A percentile compares a stretch with the other conserved stretches of the same genome.
Evolutionary conservation across 2,888 invertebrate species (phyloP).

Genomic region (Parapristionchus giblindavisi): DNA sequence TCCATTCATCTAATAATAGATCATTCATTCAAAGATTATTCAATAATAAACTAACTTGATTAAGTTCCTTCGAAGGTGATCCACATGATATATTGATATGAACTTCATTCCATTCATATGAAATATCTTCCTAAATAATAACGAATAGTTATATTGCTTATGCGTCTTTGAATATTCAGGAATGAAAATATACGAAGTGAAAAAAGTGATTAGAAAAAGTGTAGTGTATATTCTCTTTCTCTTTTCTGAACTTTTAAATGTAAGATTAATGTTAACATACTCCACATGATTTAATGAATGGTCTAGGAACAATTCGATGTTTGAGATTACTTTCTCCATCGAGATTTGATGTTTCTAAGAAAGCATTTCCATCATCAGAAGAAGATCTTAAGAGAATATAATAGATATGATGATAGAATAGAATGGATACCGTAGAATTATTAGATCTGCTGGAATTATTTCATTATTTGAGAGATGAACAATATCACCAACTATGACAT

Average conservation of each 20-base stretch:
- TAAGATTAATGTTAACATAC: too few species aligned
- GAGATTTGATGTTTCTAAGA: constrained; percentile 91
- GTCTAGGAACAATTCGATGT: constrained; percentile 75
- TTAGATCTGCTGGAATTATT: constrained; percentile 91
- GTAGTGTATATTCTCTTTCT: too few species aligned
- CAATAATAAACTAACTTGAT: neutral
- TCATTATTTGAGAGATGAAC: constrained; percentile 94
- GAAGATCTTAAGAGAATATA: constrained; percentile 68
- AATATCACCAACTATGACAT: constrained; percentile 88
- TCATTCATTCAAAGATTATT: neutral
- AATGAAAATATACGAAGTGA: too few species aligned
- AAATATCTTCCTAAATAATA: too few species aligned
- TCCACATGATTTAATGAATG: too few species aligned
- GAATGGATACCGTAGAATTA: constrained; percentile 77
- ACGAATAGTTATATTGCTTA: too few species aligned
- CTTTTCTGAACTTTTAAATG: too few species aligned
- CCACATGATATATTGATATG: neutral
- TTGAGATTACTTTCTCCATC: constrained; percentile 95
- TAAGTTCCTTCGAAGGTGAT: constrained; percentile 5
- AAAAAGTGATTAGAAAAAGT: too few species aligned
- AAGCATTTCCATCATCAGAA: constrained; percentile 69
- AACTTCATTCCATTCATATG: too few species aligned
- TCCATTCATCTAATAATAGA: constrained; percentile 9
- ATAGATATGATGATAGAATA: constrained; percentile 64
- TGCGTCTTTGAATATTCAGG: too few species aligned